phyloP scores from a whole-genome alignment of 2,797 vertebrate species.

The Trichosurus vulpecula region DNA sequence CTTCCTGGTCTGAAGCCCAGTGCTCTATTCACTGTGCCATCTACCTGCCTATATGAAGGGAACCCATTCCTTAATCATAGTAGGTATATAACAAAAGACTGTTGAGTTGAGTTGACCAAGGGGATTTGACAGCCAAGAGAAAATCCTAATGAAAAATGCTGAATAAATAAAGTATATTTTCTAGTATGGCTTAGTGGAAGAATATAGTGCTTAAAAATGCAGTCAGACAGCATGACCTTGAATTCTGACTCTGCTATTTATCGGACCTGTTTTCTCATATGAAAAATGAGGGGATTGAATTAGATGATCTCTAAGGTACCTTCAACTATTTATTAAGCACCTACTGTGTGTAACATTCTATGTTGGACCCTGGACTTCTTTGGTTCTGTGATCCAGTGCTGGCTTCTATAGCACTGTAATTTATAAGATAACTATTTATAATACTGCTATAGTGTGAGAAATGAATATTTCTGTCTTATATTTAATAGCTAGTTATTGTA shows the following conservation, averaged over 20 bases:
- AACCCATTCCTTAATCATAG: background rate
- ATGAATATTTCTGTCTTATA: background rate
- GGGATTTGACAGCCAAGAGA: background rate
- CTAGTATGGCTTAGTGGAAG: background rate
- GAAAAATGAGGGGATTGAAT: background rate
- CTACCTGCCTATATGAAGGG: background rate
- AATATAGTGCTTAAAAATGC: background rate
- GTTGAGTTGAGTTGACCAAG: background rate
- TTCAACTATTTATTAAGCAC: background rate
- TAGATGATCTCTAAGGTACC: background rate
- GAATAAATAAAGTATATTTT: background rate
- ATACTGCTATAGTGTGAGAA: background rate
- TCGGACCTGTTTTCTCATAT: background rate
- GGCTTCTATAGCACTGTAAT: background rate
- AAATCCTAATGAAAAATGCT: background rate
- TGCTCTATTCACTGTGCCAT: background rate
- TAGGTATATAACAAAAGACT: background rate
- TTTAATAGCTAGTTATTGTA: background rate
- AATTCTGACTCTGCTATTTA: background rate
- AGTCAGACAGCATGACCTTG: background rate
- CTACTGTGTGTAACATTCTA: background rate
- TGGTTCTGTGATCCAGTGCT: background rate
- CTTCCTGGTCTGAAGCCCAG: background rate
- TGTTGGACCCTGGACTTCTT: background rate
- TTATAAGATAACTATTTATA: background rate